Evolutionary conservation across 2,888 invertebrate species (phyloP).

Genomic region (Watsonalla cultraria): DNA sequence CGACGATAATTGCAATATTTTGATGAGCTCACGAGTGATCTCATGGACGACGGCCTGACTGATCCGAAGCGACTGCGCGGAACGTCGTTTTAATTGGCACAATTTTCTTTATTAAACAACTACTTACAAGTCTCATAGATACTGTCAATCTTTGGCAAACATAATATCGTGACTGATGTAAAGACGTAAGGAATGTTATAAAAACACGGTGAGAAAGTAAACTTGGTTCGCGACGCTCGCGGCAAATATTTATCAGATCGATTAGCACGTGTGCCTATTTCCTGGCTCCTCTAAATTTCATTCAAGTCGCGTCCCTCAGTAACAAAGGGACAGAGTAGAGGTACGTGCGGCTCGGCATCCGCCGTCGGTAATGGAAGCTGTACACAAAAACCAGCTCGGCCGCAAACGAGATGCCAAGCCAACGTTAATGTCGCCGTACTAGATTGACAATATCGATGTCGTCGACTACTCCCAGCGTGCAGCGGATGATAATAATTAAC

Average conservation of each 20-base stretch:
- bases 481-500: conserved; percentile 36
- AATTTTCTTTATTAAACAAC: conserved; percentile 36
- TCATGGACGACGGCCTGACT: conserved; percentile 35
- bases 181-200: conserved; percentile 33
- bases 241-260: conserved; percentile 39
- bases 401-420: conserved; percentile 36
- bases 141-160: conserved; percentile 6
- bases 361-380: conserved; percentile 42
- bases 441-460: conserved; percentile 12
- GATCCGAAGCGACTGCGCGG: conserved; percentile 26
- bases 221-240: conserved; percentile 26
- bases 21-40: conserved; percentile 63
- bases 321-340: conserved; percentile 32
- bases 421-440: conserved; percentile 14
- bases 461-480: conserved; percentile 12
- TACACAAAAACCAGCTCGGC: conserved; percentile 50
- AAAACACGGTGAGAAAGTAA: conserved; percentile 38
- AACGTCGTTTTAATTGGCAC: conserved; percentile 54
- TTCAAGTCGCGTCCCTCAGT: conserved; percentile 30
- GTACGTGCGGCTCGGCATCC: conserved; percentile 36
- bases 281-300: conserved; percentile 47
- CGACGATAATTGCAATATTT: conserved; percentile 33
- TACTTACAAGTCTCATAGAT: conserved; percentile 15
- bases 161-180: conserved; percentile 18
- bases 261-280: conserved; percentile 54